Evolutionary conservation across 2,113 vertebrate genomes (phyloP), one percentile per base, ranked within the genome.

Genomic region (Paratilapia polleni): DNA sequence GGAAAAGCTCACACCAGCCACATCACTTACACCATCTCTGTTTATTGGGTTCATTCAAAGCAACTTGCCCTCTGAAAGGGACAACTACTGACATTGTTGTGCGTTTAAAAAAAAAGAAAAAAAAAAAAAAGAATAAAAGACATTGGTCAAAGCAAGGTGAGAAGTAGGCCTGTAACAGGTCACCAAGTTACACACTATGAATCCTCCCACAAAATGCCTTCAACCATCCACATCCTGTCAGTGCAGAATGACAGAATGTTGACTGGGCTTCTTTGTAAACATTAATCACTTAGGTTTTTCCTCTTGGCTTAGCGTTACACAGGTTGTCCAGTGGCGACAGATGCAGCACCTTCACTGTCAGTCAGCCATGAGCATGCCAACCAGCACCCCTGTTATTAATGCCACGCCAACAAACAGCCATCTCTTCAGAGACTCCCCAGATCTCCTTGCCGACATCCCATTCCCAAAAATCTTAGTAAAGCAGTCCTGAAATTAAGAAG

Each of bases 261-360:
- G 88, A 88, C 86, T 73, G 78, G 86, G 86, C 83, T 85, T 86
- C 88, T 84, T 86, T 92, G 94, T 95, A 95, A 95, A 95, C 93
- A 94, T 92, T 28, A 86, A 89, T 82, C 57, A 61, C 75, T 85
- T 47, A 54, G 26, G 26, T 70, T 87, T 54, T 47, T 20, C 57
- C 83, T 61, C 47, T 86, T 54, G 85, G 80, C 73, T 41, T 79
- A 81, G 82, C 86, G 74, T 85, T 62, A 85, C 83, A 83, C 43
- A 14, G 52, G 62, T 47, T 10, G 58, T 73, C 78, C 70, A 15
- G 1, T 5, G 43, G 52, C 11, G 28, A 49, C 43, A 8, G 4
- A 81, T 11, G 77, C 28, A 56, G 78, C 77, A 17, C 15, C 31
- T 80, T 91, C 88, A 94, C 10, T 47, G 87, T 83, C 88, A 94